These are phyloP conservation scores for Diadumene lineata DNA, from an alignment of 92 coral and sea anemone species.

Conservation along the genomic window DNA sequence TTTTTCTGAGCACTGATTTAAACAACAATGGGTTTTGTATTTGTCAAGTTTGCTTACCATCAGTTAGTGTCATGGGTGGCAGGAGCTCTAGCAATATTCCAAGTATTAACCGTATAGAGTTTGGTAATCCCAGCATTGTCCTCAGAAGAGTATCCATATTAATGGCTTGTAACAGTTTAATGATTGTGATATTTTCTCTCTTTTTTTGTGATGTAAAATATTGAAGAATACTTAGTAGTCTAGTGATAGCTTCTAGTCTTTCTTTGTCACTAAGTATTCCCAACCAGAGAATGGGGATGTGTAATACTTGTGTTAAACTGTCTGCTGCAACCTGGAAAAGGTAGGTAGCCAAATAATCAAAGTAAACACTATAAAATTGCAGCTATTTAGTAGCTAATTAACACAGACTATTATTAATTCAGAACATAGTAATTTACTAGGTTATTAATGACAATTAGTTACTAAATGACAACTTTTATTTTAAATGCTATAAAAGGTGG, in stretches of 20 bases:
- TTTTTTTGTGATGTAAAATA: conserved; percentile 27
- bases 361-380: neutral
- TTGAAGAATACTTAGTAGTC: conserved; percentile 44
- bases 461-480: too few relatives aligned
- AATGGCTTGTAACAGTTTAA: conserved; percentile 70
- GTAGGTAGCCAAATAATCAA: neutral
- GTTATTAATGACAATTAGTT: too few relatives aligned
- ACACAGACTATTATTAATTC: too few relatives aligned
- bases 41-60: conserved; percentile 44
- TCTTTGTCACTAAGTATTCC: conserved; percentile 52
- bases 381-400: too few relatives aligned
- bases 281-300: conserved; percentile 55
- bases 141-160: conserved; percentile 51
- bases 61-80: conserved; percentile 51
- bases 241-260: conserved; percentile 38
- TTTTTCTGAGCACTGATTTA: too few relatives aligned
- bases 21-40: too few relatives aligned
- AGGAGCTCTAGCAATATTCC: conserved; percentile 48
- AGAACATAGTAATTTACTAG: too few relatives aligned
- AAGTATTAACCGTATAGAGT: conserved; percentile 40
- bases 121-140: conserved; percentile 50
- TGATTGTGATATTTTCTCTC: conserved; percentile 48
- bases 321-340: conserved; percentile 64
- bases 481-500: too few relatives aligned
- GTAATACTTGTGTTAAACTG: conserved; percentile 48